Percentiles rank a stretch among this genome's conserved stretches.
phyloP scores from a whole-genome alignment of 1,140 invertebrate species.

The Papilio polyxenes region DNA sequence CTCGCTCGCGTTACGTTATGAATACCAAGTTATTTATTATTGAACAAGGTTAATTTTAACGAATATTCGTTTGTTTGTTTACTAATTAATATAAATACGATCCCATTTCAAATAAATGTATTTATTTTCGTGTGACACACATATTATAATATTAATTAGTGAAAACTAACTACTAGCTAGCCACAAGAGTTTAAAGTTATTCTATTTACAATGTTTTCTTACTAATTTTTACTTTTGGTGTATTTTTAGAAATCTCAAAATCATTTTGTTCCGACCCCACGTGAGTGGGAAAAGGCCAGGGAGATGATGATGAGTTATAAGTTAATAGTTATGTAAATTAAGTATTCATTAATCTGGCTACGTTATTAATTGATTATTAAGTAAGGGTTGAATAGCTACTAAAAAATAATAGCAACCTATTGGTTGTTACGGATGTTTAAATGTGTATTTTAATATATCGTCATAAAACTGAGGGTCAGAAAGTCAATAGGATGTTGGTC shows the following conservation, averaged over 20 bases:
- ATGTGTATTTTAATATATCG: background rate
- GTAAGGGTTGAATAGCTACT: background rate
- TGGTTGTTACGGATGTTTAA: background rate
- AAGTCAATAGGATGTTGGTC: background rate
- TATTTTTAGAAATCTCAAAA: background rate
- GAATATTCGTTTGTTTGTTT: conserved; percentile 11
- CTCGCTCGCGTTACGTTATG: background rate
- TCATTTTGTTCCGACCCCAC: too few species aligned
- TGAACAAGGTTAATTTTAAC: background rate
- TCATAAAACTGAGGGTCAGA: background rate
- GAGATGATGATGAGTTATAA: background rate
- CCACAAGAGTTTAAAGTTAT: too few species aligned
- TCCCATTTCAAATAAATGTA: background rate
- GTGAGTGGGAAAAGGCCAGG: too few species aligned
- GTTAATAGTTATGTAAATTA: background rate
- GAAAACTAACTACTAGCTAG: too few species aligned
- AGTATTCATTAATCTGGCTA: background rate
- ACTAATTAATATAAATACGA: background rate
- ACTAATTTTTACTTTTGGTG: background rate
- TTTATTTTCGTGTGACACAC: background rate
- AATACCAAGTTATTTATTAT: background rate
- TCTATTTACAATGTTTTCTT: too few species aligned
- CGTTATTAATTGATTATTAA: background rate
- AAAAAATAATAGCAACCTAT: background rate
- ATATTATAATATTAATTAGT: background rate